Percentiles rank a stretch among this genome's conserved stretches.
phyloP scores from a whole-genome alignment of 2,888 invertebrate species.

The Brachycybe producta region DNA sequence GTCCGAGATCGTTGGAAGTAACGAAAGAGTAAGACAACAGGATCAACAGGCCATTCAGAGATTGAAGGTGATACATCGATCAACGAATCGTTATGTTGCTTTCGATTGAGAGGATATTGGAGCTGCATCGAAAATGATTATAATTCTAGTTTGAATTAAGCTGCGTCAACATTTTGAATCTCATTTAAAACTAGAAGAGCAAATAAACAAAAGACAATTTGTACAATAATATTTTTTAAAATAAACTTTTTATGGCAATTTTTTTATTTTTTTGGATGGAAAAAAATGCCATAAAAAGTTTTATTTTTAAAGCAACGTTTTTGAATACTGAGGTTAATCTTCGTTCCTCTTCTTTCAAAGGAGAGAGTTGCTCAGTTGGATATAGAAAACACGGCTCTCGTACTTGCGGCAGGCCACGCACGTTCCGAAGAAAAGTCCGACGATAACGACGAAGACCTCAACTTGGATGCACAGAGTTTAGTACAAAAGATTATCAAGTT shows the following conservation, averaged over 20 bases:
- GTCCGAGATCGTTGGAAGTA: slow-evolving; percentile 61
- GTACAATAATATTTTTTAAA: too few relatives aligned
- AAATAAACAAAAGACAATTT: too few relatives aligned
- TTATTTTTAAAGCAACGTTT: too few relatives aligned
- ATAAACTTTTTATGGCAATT: too few relatives aligned
- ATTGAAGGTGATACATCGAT: slow-evolving; percentile 39
- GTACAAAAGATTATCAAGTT: slow-evolving; percentile 51
- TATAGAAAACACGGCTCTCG: slow-evolving; percentile 33
- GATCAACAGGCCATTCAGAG: slow-evolving; percentile 60
- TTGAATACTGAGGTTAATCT: too few relatives aligned
- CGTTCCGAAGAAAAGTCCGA: not conserved
- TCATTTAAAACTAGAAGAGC: too few relatives aligned
- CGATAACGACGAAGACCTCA: slow-evolving; percentile 25
- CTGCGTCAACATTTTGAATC: not conserved
- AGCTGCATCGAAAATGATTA: slow-evolving; percentile 17
- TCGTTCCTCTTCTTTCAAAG: too few relatives aligned
- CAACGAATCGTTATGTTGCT: slow-evolving; percentile 3
- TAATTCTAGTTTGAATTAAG: not conserved
- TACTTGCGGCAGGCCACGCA: slow-evolving; percentile 24
- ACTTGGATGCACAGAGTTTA: slow-evolving; percentile 32
- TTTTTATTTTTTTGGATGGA: too few relatives aligned
- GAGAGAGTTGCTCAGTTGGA: slow-evolving; percentile 29
- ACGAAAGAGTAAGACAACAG: slow-evolving; percentile 54
- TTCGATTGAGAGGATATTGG: not conserved
- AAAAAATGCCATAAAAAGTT: too few relatives aligned